Evolutionary conservation across 2,797 vertebrate species (phyloP).

Genomic region (Chlorospingus flavigularis): DNA sequence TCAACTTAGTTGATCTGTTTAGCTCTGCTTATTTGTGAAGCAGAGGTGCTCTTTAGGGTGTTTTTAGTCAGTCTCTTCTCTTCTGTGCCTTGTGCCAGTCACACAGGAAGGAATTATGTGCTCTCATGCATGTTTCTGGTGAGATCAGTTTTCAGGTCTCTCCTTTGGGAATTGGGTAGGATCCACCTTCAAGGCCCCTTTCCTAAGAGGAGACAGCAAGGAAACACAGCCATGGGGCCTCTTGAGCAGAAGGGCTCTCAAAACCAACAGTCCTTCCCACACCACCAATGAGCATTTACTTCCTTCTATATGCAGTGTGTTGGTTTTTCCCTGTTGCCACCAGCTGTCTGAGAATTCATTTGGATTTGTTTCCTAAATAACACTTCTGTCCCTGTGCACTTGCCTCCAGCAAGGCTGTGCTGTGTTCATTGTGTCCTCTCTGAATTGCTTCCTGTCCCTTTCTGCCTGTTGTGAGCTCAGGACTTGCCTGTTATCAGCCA

Average conservation of each 20-base stretch:
- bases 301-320: neutral
- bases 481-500: neutral
- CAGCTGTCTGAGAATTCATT: neutral
- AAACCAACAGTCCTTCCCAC: neutral
- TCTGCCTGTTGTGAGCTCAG: neutral
- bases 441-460: neutral
- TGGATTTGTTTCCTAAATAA: neutral
- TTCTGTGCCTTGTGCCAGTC: rapidly evolving
- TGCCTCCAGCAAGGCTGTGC: neutral
- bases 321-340: neutral
- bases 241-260: neutral
- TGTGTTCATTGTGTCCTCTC: neutral
- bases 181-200: neutral
- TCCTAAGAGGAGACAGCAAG: neutral
- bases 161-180: neutral
- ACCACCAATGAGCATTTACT: neutral
- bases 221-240: rapidly evolving
- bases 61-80: neutral
- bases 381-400: neutral
- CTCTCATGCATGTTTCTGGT: neutral
- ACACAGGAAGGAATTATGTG: neutral
- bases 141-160: neutral
- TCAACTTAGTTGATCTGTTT: neutral
- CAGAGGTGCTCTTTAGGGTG: neutral
- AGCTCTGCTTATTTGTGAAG: neutral